Base-by-base conservation (phyloP, 2,113 vertebrate genomes). In the Erythrocercus mccallii region DNA sequence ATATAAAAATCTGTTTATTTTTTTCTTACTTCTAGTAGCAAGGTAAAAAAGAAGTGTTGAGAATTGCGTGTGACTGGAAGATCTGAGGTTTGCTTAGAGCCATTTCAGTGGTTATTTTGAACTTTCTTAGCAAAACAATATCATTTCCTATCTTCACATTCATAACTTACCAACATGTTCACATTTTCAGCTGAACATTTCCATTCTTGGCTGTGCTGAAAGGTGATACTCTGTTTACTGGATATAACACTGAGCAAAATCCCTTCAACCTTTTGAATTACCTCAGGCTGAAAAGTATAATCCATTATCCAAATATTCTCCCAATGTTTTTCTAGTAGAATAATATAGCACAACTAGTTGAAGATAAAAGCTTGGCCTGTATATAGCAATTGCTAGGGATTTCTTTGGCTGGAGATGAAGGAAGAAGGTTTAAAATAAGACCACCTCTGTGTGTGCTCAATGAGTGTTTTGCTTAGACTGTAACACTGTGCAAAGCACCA, bases 271-370 rank as follows among this genome's bases (percentile, higher is more conserved):
- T 92, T 92, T 91, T 50, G 66, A 94, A 85, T 95, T 92, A 82
- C 84, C 66, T 93, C 74, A 77, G 81, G 68, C 88, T 95, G 90
- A 90, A 94, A 95, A 94, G 31, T 62, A 86, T 93, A 93, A 97
- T 92, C 93, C 71, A 58, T 97, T 97, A 97, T 70, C 92, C 92
- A 97, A 95, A 95, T 93, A 95, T 62, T 77, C 66, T 91, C 35
- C 38, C 50, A 68, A 5, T 92, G 81, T 90, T 95, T 94, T 94
- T 81, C 51, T 88, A 84, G 82, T 62, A 48, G 71, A 91, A 72
- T 80, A 85, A 86, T 80, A 82, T 12, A 77, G 38, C 42, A 74
- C 33, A 88, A 90, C 68, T 88, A 79, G 50, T 71, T 88, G 71
- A 85, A 93, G 94, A 84, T 92, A 78, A 95, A 94, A 94, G 66